phyloP scores from a whole-genome alignment of 2,797 vertebrate genomes.

The Saxicola maurus region DNA sequence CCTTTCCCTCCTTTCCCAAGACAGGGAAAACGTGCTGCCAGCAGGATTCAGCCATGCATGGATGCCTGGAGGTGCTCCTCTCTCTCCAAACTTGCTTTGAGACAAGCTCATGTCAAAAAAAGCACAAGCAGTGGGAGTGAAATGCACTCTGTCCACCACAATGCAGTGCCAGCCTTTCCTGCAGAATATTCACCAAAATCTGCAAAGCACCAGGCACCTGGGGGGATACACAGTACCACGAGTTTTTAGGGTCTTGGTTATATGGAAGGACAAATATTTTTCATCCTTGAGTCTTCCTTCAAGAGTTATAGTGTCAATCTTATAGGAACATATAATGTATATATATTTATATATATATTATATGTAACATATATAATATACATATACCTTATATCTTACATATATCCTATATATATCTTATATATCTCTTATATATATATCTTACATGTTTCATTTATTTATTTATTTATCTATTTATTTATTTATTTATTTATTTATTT shows the following conservation, averaged over 20 bases:
- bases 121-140: background rate
- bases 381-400: too few relatives aligned
- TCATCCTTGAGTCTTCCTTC: background rate
- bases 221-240: background rate
- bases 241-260: background rate
- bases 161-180: background rate
- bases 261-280: background rate
- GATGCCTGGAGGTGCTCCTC: background rate
- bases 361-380: too few relatives aligned
- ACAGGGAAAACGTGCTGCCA: rapidly evolving
- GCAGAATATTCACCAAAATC: background rate
- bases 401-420: too few relatives aligned
- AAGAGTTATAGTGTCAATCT: too few relatives aligned
- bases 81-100: background rate
- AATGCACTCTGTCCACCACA: background rate
- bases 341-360: too few relatives aligned
- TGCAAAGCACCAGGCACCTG: background rate
- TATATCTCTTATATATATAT: too few relatives aligned
- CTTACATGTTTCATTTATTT: too few relatives aligned
- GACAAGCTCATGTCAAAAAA: background rate
- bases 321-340: rapidly evolving
- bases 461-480: too few relatives aligned
- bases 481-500: too few relatives aligned
- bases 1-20: background rate
- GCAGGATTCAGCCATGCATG: background rate